Evolutionary conservation across 1,140 invertebrate genomes (phyloP).

Genomic region (Araneus ventricosus): DNA sequence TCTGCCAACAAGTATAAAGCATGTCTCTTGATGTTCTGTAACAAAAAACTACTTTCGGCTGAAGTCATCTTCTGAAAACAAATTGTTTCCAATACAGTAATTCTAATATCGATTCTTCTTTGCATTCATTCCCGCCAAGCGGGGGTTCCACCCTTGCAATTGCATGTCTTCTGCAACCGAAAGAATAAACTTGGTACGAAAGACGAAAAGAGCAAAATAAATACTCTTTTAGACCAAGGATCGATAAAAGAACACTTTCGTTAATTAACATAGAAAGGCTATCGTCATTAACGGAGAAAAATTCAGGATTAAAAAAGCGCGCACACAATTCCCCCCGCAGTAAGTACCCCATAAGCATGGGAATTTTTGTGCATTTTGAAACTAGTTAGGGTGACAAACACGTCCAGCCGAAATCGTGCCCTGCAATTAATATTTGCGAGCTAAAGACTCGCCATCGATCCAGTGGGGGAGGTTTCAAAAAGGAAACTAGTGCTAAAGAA

Average conservation of each 20-base stretch:
- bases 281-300: conserved; percentile 71
- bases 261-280: conserved; percentile 72
- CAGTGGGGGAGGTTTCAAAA: conserved; percentile 10
- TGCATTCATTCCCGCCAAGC: background rate
- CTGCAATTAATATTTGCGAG: conserved; percentile 65
- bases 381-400: conserved; percentile 68
- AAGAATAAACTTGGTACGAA: background rate
- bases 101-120: conserved; percentile 29
- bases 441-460: conserved; percentile 51
- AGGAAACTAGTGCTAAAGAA: conserved; percentile 25
- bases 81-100: conserved; percentile 37
- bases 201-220: conserved; percentile 26
- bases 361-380: conserved; percentile 38
- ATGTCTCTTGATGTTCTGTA: background rate
- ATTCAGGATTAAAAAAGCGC: conserved; percentile 36
- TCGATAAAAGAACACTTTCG: conserved; percentile 67
- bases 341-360: conserved; percentile 37
- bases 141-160: background rate
- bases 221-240: conserved; percentile 1
- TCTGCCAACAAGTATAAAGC: background rate
- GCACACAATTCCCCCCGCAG: background rate
- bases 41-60: background rate
- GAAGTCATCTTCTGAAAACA: conserved; percentile 12
- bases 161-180: background rate
- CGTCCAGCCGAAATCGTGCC: conserved; percentile 59